A percentile compares a stretch with the other conserved stretches of the same genome.
phyloP scores from a whole-genome alignment of 2,797 vertebrate genomes.

The Chelon labrosus region DNA sequence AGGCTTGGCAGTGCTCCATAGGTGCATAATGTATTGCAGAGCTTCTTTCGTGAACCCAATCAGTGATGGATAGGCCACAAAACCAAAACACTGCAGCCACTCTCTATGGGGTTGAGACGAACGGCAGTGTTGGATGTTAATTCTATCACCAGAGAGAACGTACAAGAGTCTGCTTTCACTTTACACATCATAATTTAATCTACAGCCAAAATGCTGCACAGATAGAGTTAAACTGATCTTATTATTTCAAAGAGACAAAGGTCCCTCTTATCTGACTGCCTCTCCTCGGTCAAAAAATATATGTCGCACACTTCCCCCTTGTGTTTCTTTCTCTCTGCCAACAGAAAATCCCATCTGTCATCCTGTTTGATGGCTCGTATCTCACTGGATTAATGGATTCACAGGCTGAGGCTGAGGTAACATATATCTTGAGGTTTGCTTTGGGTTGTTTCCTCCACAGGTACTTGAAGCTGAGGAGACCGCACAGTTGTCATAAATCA shows the following conservation, averaged over 20 bases:
- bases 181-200: background rate
- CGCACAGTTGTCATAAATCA: conserved; percentile 29
- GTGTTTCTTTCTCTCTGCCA: background rate
- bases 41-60: background rate
- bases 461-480: conserved; percentile 5
- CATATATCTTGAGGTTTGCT: conserved; percentile 5
- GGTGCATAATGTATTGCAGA: too few relatives aligned
- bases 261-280: too few relatives aligned
- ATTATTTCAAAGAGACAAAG: too few relatives aligned
- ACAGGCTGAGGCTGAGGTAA: background rate
- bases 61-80: background rate
- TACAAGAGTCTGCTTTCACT: background rate
- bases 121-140: background rate
- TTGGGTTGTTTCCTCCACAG: conserved; percentile 1
- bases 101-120: background rate
- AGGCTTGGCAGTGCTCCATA: too few relatives aligned
- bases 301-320: too few relatives aligned
- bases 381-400: background rate
- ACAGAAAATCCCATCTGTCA: conserved; percentile 14
- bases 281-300: too few relatives aligned
- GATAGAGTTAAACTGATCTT: background rate
- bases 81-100: background rate
- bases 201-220: background rate
- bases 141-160: background rate
- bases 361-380: conserved; percentile 1